phyloP scores from a whole-genome alignment of 2,888 invertebrate species.

The Tyria jacobaeae region DNA sequence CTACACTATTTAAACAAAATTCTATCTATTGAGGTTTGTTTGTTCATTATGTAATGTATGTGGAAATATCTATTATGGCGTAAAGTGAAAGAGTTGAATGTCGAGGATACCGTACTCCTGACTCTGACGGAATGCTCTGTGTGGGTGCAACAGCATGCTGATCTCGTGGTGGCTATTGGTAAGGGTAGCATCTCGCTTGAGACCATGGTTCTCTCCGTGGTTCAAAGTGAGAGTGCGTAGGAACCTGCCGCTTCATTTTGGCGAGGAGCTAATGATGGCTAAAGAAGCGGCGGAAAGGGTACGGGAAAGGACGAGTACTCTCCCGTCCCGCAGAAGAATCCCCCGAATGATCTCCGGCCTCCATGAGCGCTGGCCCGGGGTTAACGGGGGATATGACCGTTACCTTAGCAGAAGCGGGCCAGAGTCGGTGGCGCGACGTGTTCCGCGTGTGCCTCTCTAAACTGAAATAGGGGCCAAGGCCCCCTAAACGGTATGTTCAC shows the following conservation, averaged over 20 bases:
- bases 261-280: neutral
- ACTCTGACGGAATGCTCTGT: too few species aligned
- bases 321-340: too few species aligned
- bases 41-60: neutral
- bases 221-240: neutral
- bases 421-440: too few species aligned
- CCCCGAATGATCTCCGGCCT: too few species aligned
- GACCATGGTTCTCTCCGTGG: neutral
- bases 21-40: neutral
- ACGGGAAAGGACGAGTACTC: neutral
- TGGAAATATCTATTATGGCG: neutral
- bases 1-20: neutral
- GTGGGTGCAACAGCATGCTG: neutral
- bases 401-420: too few species aligned
- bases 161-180: neutral
- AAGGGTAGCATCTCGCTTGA: neutral
- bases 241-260: neutral
- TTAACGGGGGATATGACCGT: too few species aligned
- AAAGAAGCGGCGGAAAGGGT: neutral
- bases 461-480: too few species aligned
- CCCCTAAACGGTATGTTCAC: too few species aligned
- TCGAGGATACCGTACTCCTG: too few species aligned
- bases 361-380: too few species aligned
- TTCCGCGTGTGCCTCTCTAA: too few species aligned
- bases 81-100: too few species aligned